Conservation (phyloP, 2,888 invertebrate species). For the Drosophila lacicola region DNA sequence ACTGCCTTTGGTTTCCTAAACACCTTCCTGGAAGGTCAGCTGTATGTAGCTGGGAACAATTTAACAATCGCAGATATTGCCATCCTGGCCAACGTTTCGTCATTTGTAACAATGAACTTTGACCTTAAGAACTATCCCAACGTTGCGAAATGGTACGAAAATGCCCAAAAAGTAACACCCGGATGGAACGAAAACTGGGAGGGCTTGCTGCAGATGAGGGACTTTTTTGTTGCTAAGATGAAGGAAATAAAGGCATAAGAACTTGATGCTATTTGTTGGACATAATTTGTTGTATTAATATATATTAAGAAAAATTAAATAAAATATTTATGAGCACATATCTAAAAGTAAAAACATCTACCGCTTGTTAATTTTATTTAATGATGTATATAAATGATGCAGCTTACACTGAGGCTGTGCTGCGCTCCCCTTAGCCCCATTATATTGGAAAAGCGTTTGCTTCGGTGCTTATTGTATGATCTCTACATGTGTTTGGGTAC, state of each 20-base stretch:
- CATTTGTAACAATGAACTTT: constrained; percentile 88
- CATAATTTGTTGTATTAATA: too few species aligned
- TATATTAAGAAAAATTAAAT: neutral
- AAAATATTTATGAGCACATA: neutral
- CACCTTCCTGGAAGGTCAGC: constrained; percentile 89
- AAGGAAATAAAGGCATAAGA: neutral
- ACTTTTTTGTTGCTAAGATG: constrained; percentile 16
- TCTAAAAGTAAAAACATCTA: too few species aligned
- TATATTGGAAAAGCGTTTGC: too few species aligned
- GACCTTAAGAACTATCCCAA: constrained; percentile 90
- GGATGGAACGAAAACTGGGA: constrained; percentile 87
- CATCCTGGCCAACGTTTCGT: constrained; percentile 89
- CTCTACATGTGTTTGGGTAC: too few species aligned
- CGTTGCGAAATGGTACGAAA: constrained; percentile 88
- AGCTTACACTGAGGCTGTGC: too few species aligned
- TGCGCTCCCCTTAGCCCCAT: too few species aligned
- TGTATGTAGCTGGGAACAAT: constrained; percentile 89
- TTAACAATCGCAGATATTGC: constrained; percentile 92
- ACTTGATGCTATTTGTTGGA: neutral
- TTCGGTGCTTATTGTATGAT: too few species aligned
- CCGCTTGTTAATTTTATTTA: too few species aligned
- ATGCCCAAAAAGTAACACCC: constrained; percentile 86
- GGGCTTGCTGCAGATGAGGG: constrained; percentile 85
- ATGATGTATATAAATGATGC: too few species aligned
- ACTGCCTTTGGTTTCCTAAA: constrained; percentile 89